phyloP scores from a whole-genome alignment of 2,888 invertebrate genomes.

The Melanostoma mellinum region DNA sequence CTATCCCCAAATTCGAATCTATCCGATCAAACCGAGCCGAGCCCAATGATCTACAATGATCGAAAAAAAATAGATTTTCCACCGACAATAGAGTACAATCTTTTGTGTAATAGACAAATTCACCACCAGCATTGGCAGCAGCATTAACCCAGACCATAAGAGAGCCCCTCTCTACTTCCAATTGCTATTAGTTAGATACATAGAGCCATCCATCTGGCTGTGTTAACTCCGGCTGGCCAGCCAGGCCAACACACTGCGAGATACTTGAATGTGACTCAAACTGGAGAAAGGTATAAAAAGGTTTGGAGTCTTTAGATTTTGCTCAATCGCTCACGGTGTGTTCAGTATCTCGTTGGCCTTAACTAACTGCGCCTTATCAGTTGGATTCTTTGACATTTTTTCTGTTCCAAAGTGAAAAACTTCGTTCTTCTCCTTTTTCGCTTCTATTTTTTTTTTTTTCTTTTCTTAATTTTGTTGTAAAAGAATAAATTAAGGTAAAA shows the following conservation, averaged over 20 bases:
- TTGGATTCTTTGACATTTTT: conserved; percentile 29
- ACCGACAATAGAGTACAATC: conserved; percentile 61
- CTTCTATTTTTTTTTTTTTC: conserved; percentile 8
- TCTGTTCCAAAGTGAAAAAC: conserved; percentile 32
- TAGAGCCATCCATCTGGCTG: conserved; percentile 52
- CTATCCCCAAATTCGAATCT: conserved; percentile 39
- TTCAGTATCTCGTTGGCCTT: conserved; percentile 39
- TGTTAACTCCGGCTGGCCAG: conserved; percentile 34
- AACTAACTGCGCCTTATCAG: conserved; percentile 47
- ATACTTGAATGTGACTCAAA: conserved; percentile 59
- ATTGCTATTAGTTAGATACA: conserved; percentile 53
- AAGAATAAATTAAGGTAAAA: background rate
- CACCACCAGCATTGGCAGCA: conserved; percentile 46
- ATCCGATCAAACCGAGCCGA: conserved; percentile 38
- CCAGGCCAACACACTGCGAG: background rate
- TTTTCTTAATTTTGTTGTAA: background rate
- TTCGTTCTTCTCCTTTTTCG: conserved; percentile 1
- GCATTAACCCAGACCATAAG: conserved; percentile 33
- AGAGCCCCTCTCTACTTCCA: conserved; percentile 27
- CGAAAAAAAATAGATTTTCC: conserved; percentile 6
- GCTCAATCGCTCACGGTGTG: conserved; percentile 68
- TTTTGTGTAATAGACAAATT: conserved; percentile 72
- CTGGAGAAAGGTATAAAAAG: conserved; percentile 71
- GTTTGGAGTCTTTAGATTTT: conserved; percentile 65
- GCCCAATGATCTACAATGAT: conserved; percentile 64